A percentile compares a stretch with the other conserved stretches of the same genome.
phyloP scores from a whole-genome alignment of 1,140 invertebrate species.

The Meloidogyne floridensis region DNA sequence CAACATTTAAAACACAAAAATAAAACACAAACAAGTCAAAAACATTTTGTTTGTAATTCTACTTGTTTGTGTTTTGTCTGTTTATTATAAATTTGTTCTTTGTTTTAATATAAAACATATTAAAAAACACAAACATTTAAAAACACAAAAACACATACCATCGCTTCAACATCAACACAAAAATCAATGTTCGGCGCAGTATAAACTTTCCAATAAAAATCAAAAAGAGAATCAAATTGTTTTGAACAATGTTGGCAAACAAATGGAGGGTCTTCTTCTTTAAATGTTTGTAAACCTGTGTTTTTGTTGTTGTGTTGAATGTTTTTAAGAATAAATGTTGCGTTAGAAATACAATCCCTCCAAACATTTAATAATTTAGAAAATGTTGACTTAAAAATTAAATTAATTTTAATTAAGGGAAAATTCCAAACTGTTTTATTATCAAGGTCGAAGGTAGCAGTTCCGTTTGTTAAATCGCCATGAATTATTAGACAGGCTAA shows the following conservation, averaged over 20 bases:
- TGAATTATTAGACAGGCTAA: conserved; percentile 53
- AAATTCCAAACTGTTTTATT: conserved; percentile 44
- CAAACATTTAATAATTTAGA: conserved; percentile 38
- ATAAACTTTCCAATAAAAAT: conserved; percentile 61
- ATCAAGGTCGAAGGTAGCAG: conserved; percentile 37
- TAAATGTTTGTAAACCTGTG: not conserved
- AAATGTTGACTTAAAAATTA: conserved; percentile 30
- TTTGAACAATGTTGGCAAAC: conserved; percentile 49
- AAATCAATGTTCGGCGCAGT: conserved; percentile 47
- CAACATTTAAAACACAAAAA: no score
- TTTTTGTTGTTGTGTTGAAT: not conserved
- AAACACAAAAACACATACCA: not conserved
- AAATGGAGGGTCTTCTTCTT: conserved; percentile 26
- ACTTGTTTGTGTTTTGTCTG: no score
- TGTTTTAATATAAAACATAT: no score
- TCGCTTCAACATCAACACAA: conserved; percentile 21
- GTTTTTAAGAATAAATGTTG: not conserved
- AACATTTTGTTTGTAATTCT: no score
- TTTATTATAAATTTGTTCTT: no score
- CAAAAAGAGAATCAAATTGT: conserved; percentile 52
- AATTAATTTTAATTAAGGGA: not conserved
- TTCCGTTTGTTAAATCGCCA: conserved; percentile 47
- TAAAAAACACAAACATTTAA: not conserved
- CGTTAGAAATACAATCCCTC: conserved; percentile 53
- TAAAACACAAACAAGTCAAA: no score